Percentiles rank a stretch among this genome's conserved stretches.
These are phyloP conservation scores for Nymphalis io DNA, from an alignment of 1,140 invertebrate species.

Conservation along the genomic window DNA sequence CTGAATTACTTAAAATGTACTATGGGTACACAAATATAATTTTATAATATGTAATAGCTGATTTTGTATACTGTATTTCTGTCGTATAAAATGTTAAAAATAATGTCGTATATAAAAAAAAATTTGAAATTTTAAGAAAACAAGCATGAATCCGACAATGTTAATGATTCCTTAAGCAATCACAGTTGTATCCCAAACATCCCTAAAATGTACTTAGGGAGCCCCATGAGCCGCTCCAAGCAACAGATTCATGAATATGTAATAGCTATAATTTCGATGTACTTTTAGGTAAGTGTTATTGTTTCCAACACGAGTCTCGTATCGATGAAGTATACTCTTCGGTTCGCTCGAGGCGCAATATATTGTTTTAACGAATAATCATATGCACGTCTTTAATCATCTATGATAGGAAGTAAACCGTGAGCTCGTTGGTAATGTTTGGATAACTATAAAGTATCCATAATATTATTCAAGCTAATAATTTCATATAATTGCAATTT, in stretches of 20 bases:
- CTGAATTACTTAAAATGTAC: no score
- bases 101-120: no score
- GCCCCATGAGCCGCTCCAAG: neutral
- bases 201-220: neutral
- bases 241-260: constrained; percentile 55
- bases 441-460: no score
- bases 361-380: constrained; percentile 8
- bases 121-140: neutral
- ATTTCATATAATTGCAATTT: no score
- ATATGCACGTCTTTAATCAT: constrained; percentile 4
- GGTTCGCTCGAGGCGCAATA: neutral
- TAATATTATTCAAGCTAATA: no score
- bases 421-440: neutral
- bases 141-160: neutral
- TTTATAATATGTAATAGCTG: no score
- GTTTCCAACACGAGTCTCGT: constrained; percentile 45
- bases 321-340: constrained; percentile 9
- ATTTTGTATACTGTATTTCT: no score
- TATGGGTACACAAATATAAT: no score
- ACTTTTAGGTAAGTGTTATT: constrained; percentile 53
- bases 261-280: constrained; percentile 49
- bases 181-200: constrained; percentile 11
- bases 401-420: neutral
- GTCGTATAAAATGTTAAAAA: no score
- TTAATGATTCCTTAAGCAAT: neutral